Base-by-base conservation (phyloP, 2,797 vertebrate genomes). In the Luscinia megarhynchos region DNA sequence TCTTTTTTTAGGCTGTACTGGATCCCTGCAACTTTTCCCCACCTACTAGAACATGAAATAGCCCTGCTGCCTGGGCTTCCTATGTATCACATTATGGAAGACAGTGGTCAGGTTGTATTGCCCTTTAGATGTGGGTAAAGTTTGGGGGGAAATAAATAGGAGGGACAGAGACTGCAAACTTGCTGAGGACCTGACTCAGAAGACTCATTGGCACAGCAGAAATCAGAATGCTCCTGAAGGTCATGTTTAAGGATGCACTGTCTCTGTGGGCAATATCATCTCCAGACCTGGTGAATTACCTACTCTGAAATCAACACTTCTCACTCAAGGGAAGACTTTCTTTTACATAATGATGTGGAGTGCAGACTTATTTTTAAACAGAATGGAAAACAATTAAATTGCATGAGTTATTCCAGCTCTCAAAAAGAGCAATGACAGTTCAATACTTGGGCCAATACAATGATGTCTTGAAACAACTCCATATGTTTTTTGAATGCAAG, bases 131-230 rank as follows among this genome's bases (percentile, higher is more conserved):
- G 43, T 14, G 3, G 22, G n/a, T 62, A 45, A 82, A 55, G 15
- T 48, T 6, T 38, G 14, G 10, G 23, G 32, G 3, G 2, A 0
- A 9, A 0, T 12, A n/a, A 30, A 43, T 11, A 43, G 43, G 38
- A 78, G 26, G 26, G 38, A 66, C 10, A 34, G 41, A 78, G 58
- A 48, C 43, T 84, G 30, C 30, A 68, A 13, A 76, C 40, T 40
- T 82, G 55, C 69, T 62, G 5, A 4, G 30, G 46, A 45, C 16
- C 58, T 79, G 51, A 61, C 69, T 64, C 46, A 84, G 20, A 40
- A 70, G 22, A 68, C 27, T 36, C 66, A 68, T 30, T 62, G n/a
- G 59, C n/a, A 78, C 4, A 76, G 22, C 21, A 90, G 69, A 84
- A 93, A 84, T 54, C 29, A 76, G 41, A 79, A 83, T 24, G n/a